Evolutionary conservation across 1,140 invertebrate species (phyloP), one percentile per base, ranked within the genome.

Genomic region (Drosophila kanapiae): DNA sequence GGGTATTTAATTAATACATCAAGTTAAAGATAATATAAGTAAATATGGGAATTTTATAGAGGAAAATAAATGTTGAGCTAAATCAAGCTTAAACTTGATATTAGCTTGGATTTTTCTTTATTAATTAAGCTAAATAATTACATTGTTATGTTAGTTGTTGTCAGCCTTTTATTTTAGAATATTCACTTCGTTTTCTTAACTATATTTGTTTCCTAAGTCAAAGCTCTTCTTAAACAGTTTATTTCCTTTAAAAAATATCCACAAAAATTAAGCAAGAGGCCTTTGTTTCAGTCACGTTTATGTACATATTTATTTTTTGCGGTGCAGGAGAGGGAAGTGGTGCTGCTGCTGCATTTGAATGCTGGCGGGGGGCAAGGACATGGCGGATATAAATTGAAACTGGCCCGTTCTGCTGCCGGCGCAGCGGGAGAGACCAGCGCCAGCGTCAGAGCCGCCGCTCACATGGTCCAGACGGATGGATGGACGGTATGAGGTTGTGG

Each of bases 321-420:
- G 6, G 45, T 70, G 45, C 47, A 61, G 9, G 4, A 47, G 6
- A 42, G 33, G n/a, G 23, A 40, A 16, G 9, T 33, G 14, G 14
- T 53, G 16, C 49, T 33, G 49, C 14, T 51, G 37, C 72, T 64
- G 70, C 67, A 71, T 74, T 74, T 74, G 67, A 72, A 72, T 71
- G 67, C 70, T 75, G 16, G 23, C 71, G 59, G 71, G 72, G 72
- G 71, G 72, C 72, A 75, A 61, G 71, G 68, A 70, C 63, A 68
- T 70, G 63, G 67, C 38, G 74, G 74, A 76, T 64, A 75, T 76
- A 76, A 76, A 76, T 76, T 76, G 74, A 76, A 76, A 75, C 74
- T 76, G 74, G 74, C 54, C 74, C 51, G 71, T 75, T 54, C 49
- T 68, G 69, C 53, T 51, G 70, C 54, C 45, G 49, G 45, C 80